Evolutionary conservation across 2,888 invertebrate species (phyloP), one percentile per base, ranked within the genome.

Genomic region (Eledona agricola): DNA sequence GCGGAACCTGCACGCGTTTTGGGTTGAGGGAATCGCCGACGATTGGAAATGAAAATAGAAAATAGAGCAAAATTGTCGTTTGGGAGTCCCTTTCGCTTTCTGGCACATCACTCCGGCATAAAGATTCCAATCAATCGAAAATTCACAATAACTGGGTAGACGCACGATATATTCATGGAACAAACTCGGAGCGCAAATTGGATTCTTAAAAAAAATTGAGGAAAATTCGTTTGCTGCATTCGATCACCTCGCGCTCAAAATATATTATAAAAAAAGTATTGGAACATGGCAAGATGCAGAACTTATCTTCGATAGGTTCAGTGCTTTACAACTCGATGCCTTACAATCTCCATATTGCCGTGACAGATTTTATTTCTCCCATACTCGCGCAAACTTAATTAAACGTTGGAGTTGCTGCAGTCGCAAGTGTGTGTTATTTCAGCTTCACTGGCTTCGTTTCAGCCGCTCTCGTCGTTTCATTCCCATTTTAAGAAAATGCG

Each of bases 101-200:
- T 34, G 22, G 22, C 57, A 37, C 56, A 58, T 55, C 56, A 57
- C 56, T 59, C 50, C 54, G 53, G 29, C 37, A 55, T 47, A 61
- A 57, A 60, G 57, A 57, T 58, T 57, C 51, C 62, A 59, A 62
- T 63, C 65, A 62, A 58, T 59, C 51, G 66, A 58, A 65, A 66
- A 64, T 65, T 62, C 57, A 58, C 59, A 62, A 62, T 65, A 66
- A 60, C 61, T 56, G 51, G 46, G 40, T 10, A 54, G 37, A 31
- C 32, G 35, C 40, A 26, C 52, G 49, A 31, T 52, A 53, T 53
- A 57, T 57, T 57, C 57, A 57, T 54, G 40, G 46, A 45, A 49
- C 52, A 52, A 53, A 53, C 49, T 51, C 35, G 25, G 45, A 6
- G 28, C 29, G 16, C 34, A 54, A 57, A 57, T 54, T 57, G 53